These are phyloP conservation scores for Apistogramma diplotaenia DNA, from an alignment of 2,113 vertebrate species.

Conservation along the genomic window DNA sequence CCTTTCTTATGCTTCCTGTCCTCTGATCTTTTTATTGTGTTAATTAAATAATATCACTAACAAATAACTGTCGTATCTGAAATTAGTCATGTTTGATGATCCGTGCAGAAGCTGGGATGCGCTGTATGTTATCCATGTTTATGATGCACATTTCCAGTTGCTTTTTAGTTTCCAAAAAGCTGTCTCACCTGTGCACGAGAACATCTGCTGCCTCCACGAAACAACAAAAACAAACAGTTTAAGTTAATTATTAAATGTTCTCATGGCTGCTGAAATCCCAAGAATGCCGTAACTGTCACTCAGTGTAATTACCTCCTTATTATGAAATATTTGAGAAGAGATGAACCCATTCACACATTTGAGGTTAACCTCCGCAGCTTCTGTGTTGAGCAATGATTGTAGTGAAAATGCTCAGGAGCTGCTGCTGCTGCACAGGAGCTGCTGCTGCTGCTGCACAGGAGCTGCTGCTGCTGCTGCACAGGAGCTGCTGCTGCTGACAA, in stretches of 20 bases:
- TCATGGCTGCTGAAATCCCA: background rate
- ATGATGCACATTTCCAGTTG: background rate
- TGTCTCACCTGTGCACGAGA: background rate
- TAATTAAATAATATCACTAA: conserved; percentile 45
- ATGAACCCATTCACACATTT: background rate
- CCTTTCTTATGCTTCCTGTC: background rate
- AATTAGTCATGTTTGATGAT: background rate
- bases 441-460: too few species aligned
- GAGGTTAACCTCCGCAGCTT: conserved; percentile 22
- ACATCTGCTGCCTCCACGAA: background rate
- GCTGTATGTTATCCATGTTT: background rate
- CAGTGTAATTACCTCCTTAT: conserved; percentile 1
- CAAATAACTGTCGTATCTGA: background rate
- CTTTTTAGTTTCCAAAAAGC: background rate
- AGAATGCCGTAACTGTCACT: background rate
- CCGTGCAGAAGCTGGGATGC: background rate
- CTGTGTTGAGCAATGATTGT: background rate
- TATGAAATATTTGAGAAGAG: background rate
- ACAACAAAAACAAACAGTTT: background rate
- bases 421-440: background rate
- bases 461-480: background rate
- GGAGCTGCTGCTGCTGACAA: background rate
- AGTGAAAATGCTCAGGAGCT: background rate
- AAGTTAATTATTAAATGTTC: background rate
- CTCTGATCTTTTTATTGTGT: conserved; percentile 17